A percentile compares a stretch with the other conserved stretches of the same genome.
These are phyloP conservation scores for Onychostoma macrolepis DNA, from an alignment of 2,113 vertebrate genomes.

Conservation along the genomic window DNA sequence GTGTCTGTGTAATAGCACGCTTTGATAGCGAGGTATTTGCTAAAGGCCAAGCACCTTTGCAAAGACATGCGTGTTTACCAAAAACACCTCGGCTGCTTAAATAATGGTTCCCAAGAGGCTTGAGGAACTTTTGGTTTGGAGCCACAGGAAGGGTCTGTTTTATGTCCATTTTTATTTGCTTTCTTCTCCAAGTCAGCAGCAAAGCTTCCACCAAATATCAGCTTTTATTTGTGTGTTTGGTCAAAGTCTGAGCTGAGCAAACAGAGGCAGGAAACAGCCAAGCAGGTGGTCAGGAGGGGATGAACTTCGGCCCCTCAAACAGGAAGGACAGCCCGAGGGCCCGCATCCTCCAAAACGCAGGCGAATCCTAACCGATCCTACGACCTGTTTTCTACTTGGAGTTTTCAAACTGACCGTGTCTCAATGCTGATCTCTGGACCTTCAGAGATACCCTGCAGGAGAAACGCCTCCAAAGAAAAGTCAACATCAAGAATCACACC, in stretches of 20 bases:
- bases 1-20: neutral
- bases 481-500: neutral
- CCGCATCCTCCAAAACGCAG: conserved; percentile 44
- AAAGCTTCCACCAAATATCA: neutral
- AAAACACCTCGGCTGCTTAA: neutral
- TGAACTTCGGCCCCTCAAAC: conserved; percentile 64
- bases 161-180: conserved; percentile 18
- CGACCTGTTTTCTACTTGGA: neutral
- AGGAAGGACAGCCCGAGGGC: conserved; percentile 66
- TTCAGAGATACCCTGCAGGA: neutral
- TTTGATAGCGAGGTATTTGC: neutral
- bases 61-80: conserved; percentile 12
- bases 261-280: conserved; percentile 71
- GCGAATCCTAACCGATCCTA: neutral
- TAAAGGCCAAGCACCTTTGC: neutral
- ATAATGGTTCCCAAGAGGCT: conserved; percentile 1
- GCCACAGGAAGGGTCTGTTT: neutral
- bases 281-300: conserved; percentile 68
- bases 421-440: neutral
- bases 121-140: neutral
- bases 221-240: conserved; percentile 40
- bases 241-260: conserved; percentile 73
- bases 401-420: neutral
- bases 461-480: neutral
- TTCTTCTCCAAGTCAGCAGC: neutral